Conservation (phyloP, 92 coral and sea anemone genomes). For the Umimayanthus kanabou region DNA sequence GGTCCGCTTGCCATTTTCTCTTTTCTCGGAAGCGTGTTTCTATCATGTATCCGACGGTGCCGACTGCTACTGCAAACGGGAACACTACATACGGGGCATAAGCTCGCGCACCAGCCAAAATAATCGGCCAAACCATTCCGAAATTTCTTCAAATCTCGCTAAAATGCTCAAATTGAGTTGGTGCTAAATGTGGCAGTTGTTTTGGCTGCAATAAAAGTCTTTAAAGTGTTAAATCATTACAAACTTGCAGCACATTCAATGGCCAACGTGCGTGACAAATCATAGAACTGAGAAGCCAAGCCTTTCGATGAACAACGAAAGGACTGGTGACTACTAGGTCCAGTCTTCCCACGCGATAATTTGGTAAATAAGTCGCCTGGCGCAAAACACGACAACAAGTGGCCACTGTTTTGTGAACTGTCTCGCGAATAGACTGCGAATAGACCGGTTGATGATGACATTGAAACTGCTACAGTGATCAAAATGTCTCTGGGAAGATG, state of each 20-base stretch:
- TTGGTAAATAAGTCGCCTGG: slow-evolving; percentile 51
- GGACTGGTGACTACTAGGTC: background rate
- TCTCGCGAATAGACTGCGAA: slow-evolving; percentile 28
- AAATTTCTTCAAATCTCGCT: slow-evolving; percentile 13
- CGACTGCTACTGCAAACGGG: slow-evolving; percentile 91
- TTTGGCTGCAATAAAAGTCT: background rate
- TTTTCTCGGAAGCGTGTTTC: slow-evolving; percentile 82
- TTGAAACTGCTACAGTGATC: background rate
- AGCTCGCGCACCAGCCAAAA: slow-evolving; percentile 70
- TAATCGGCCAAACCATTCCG: slow-evolving; percentile 74
- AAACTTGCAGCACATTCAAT: background rate
- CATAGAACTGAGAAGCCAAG: background rate
- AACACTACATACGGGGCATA: slow-evolving; percentile 95
- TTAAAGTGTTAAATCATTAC: background rate
- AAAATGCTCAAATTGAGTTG: background rate
- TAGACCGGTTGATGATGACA: no score
- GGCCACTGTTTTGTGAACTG: background rate
- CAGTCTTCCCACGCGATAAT: slow-evolving; percentile 3
- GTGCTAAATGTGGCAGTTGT: background rate
- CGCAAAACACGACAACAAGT: slow-evolving; percentile 32
- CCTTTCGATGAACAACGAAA: background rate
- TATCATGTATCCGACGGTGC: slow-evolving; percentile 82
- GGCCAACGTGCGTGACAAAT: background rate
- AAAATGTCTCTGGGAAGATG: slow-evolving; percentile 21
- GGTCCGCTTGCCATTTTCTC: slow-evolving; percentile 77